phyloP scores from a whole-genome alignment of 2,888 invertebrate species.

The Lypha dubia region DNA sequence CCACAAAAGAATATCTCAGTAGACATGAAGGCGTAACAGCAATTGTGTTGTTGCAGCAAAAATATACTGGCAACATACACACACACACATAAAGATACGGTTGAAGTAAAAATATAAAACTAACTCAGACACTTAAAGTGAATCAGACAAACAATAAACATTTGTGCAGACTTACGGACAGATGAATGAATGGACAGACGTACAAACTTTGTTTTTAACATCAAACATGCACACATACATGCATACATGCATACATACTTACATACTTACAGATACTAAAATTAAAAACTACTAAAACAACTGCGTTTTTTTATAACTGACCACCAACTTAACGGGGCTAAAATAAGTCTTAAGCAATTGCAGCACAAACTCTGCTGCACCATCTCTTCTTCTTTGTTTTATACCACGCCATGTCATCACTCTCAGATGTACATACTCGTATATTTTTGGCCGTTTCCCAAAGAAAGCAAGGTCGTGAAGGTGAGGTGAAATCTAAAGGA shows the following conservation, averaged over 20 bases:
- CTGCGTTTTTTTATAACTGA: constrained; percentile 42
- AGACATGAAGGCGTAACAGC: constrained; percentile 69
- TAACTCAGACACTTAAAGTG: constrained; percentile 59
- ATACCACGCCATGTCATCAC: constrained; percentile 17
- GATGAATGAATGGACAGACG: constrained; percentile 17
- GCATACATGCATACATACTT: background rate
- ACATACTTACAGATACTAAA: constrained; percentile 59
- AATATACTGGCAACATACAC: constrained; percentile 22
- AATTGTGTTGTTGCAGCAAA: constrained; percentile 34
- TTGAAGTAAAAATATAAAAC: constrained; percentile 57
- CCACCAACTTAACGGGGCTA: constrained; percentile 56
- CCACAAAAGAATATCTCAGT: constrained; percentile 63
- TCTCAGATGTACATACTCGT: constrained; percentile 2
- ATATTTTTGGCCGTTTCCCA: constrained; percentile 26
- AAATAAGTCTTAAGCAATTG: constrained; percentile 61
- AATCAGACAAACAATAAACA: constrained; percentile 59
- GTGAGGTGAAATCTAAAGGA: constrained; percentile 74
- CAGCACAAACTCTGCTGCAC: constrained; percentile 41
- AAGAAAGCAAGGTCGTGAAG: constrained; percentile 75
- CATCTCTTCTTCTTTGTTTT: constrained; percentile 2
- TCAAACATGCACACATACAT: background rate
- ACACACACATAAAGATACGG: constrained; percentile 45
- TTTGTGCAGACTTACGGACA: constrained; percentile 38
- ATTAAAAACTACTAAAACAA: constrained; percentile 56
- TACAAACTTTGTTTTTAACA: background rate